Conservation (phyloP, 2,113 vertebrate genomes). For the Gorsachius goisagi region DNA sequence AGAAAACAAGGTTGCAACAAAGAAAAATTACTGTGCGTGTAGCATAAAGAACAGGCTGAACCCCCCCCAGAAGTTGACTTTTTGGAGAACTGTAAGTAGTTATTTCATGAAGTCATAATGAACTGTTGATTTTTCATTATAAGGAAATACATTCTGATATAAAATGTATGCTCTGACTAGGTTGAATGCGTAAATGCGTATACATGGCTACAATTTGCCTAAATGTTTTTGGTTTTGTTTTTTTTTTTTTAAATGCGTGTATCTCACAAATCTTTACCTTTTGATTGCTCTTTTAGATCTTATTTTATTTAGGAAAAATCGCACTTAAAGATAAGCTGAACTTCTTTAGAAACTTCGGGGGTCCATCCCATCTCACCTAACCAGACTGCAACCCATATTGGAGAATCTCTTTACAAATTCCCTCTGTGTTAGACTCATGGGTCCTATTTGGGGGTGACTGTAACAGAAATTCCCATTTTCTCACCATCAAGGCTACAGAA, state of each 20-base stretch:
- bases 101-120: not conserved
- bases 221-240: too few relatives aligned
- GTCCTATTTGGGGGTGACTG: not conserved
- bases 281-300: not conserved
- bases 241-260: not conserved
- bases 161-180: not conserved
- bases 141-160: not conserved
- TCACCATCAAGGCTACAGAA: not conserved
- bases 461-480: not conserved
- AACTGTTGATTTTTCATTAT: not conserved
- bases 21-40: not conserved
- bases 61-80: not conserved
- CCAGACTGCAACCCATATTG: not conserved
- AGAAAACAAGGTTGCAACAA: not conserved
- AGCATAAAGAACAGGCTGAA: not conserved
- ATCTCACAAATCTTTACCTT: not conserved
- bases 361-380: not conserved
- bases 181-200: not conserved
- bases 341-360: not conserved
- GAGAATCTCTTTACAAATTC: not conserved
- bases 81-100: not conserved
- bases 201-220: not conserved
- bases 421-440: not conserved
- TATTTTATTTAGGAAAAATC: not conserved
- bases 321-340: not conserved